Base-by-base conservation (phyloP, 2,888 invertebrate genomes). In the Nomada fabriciana region DNA sequence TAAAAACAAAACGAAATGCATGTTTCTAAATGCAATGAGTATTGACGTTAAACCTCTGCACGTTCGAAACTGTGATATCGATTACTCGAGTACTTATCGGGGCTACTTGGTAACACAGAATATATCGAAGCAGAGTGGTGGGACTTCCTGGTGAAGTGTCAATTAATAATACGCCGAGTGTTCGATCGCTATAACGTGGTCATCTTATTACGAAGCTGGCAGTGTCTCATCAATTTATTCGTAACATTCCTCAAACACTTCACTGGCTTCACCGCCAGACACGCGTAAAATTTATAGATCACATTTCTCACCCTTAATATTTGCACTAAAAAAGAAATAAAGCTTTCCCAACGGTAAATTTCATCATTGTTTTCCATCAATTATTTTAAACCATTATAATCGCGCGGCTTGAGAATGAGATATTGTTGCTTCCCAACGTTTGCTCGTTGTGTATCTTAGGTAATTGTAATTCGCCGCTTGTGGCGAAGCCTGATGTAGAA, bases 111-210 rank as follows among this genome's bases (percentile, higher is more conserved):
- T 77, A 80, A 74, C 77, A 69, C 72, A 57, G 78, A 82, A 88
- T 88, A 88, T 86, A 87, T 88, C 86, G 80, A 79, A 69, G 80
- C 78, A 63, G 78, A 79, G 82, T 72, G 73, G 73, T 72, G 47
- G 80, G 77, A 78, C 80, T 80, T 87, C 83, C 81, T 84, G 80
- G 79, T 88, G 81, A 80, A 90, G 89, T 82, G 90, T 87, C 90
- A 91, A 91, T 91, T 91, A 91, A 91, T 91, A 91, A 91, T 83
- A 76, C 70, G 84, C 77, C 82, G 86, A 88, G 91, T 89, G 83
- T 71, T 83, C 86, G 87, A 89, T 88, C 87, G 88, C 80, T 89
- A 88, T 88, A 89, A 88, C 88, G 88, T 87, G 88, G 90, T 88
- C 88, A 89, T 89, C 90, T 91, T 90, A 91, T 91, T 89, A 89